Conservation (phyloP, 1,140 invertebrate species). For the Ditylenchus dipsaci region DNA sequence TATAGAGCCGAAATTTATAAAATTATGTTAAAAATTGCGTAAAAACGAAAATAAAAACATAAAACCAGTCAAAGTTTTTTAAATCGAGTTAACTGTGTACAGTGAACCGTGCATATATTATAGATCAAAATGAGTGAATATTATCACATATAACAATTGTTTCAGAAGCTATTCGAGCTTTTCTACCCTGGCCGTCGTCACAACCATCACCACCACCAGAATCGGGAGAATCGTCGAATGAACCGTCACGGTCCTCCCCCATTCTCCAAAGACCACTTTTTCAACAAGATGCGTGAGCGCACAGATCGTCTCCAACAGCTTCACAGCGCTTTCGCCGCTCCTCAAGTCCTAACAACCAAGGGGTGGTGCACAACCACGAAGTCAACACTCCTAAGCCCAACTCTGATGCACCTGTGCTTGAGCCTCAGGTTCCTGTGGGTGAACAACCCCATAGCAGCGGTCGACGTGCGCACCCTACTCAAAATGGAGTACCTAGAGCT, state of each 20-base stretch:
- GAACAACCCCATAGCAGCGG: background rate
- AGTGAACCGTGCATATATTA: no score
- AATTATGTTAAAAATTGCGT: no score
- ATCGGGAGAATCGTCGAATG: background rate
- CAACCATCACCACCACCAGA: background rate
- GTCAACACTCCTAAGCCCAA: background rate
- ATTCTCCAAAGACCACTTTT: conserved; percentile 4
- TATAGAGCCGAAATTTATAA: no score
- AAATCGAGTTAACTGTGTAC: no score
- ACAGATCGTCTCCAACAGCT: background rate
- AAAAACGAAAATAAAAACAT: no score
- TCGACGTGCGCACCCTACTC: background rate
- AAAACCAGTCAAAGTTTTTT: no score
- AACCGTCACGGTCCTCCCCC: background rate
- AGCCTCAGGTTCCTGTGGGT: background rate
- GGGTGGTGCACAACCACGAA: background rate
- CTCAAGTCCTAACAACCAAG: background rate
- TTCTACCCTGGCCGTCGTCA: conserved; percentile 1
- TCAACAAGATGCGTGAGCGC: conserved; percentile 3
- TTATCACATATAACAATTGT: no score
- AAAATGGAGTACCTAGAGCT: no score
- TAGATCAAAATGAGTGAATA: no score
- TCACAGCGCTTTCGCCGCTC: background rate
- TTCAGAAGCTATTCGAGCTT: background rate
- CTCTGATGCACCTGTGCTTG: background rate